phyloP scores from a whole-genome alignment of 23 tunicate genomes.

The Clavelina lepadiformis region DNA sequence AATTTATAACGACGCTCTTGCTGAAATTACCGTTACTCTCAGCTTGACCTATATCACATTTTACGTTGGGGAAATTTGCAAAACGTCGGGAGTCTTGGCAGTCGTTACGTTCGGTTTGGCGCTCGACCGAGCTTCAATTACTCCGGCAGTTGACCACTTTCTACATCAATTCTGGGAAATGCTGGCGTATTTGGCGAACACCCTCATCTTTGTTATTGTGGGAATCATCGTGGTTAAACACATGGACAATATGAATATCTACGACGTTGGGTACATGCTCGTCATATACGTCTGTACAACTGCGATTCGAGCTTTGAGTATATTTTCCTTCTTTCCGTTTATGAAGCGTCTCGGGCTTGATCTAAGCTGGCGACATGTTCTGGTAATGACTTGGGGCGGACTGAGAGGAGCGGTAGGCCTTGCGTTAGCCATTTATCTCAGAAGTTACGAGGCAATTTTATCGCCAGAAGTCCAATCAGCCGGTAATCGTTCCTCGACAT shows the following conservation, averaged over 20 bases:
- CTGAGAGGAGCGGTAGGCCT: conserved; percentile 88
- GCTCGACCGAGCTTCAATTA: conserved; percentile 75
- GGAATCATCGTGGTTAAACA: conserved; percentile 56
- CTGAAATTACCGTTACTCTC: conserved; percentile 81
- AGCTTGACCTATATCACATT: conserved; percentile 68
- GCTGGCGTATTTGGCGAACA: conserved; percentile 82
- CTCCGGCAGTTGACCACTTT: conserved; percentile 89
- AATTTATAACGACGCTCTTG: conserved; percentile 85
- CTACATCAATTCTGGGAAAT: conserved; percentile 90
- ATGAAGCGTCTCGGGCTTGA: conserved; percentile 77
- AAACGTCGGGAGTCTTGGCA: conserved; percentile 82
- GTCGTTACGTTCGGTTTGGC: conserved; percentile 79
- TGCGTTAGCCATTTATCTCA: conserved; percentile 71
- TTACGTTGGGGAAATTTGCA: conserved; percentile 62
- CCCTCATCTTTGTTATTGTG: conserved; percentile 72
- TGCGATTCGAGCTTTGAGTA: conserved; percentile 66
- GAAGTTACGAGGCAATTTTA: conserved; percentile 39
- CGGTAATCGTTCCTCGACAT: no score
- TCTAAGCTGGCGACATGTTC: conserved; percentile 62
- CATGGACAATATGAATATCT: conserved; percentile 35
- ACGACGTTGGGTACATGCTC: conserved; percentile 54
- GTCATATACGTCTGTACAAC: conserved; percentile 57
- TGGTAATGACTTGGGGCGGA: conserved; percentile 93
- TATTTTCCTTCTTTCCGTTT: conserved; percentile 67
- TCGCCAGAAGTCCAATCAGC: no score